These are phyloP conservation scores for Drosophila phalerata DNA, from an alignment of 2,888 invertebrate species.

Conservation along the genomic window DNA sequence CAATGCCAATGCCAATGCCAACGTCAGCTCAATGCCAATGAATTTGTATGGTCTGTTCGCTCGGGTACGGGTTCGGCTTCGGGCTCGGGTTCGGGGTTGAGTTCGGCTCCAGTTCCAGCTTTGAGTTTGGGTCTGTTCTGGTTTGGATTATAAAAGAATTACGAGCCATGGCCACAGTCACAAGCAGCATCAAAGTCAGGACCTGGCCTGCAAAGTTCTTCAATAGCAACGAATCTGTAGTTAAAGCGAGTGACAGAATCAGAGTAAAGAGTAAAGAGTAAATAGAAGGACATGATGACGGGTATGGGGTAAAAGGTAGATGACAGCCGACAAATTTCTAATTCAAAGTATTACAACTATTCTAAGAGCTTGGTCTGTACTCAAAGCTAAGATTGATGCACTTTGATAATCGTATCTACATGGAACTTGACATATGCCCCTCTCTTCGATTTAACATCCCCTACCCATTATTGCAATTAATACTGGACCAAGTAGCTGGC, in stretches of 20 bases:
- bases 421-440: neutral
- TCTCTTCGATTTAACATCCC: neutral
- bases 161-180: neutral
- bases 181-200: neutral
- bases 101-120: neutral
- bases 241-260: neutral
- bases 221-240: conserved; percentile 8
- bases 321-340: neutral
- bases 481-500: too few species aligned
- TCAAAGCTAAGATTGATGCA: neutral
- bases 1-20: conserved; percentile 7
- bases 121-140: neutral
- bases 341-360: conserved; percentile 3
- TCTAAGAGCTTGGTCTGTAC: neutral
- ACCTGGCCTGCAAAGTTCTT: neutral
- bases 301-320: neutral
- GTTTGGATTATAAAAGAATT: neutral
- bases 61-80: neutral
- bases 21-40: conserved; percentile 6
- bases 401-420: neutral
- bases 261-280: neutral
- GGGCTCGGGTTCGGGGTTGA: neutral
- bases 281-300: neutral
- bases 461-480: neutral
- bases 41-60: conserved; percentile 8